Evolutionary conservation across 37 sponge, comb jelly and placozoan species (phyloP), one percentile per base, ranked within the genome.

Genomic region (Haliclona indistincta): DNA sequence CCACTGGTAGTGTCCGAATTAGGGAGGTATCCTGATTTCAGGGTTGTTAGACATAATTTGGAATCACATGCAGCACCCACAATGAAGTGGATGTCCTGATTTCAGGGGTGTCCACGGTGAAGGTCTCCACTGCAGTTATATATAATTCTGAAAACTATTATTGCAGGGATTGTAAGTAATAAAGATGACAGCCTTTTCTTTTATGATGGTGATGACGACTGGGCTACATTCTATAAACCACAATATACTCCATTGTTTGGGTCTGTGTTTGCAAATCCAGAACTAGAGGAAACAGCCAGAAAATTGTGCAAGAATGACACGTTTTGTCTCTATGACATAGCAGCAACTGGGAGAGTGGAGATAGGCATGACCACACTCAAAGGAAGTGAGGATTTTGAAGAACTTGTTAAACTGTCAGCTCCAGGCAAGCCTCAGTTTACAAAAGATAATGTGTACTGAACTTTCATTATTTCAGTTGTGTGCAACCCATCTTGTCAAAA

Each of bases 401-500:
- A 45, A 1, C n/a, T 71, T 47, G 23, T 1, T n/a, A n/a, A n/a
- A n/a, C n/a, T n/a, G n/a, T n/a, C n/a, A n/a, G n/a, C n/a, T n/a
- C n/a, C n/a, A n/a, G n/a, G n/a, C n/a, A n/a, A n/a, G n/a, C n/a
- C n/a, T 68, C 3, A 68, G 43, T 4, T 68, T 28, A n/a, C n/a
- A n/a, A 25, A 20, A 25, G 60, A 25, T 58, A 6, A 25, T 8
- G 13, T 58, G 7, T 25, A 25, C 60, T 58, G n/a, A n/a, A 7
- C 26, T 58, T 62, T 41, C 34, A 37, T 63, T 32, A 19, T 38
- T 70, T 17, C 39, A 79, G 80, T 79, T 56, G 61, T 56, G 22
- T 79, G 80, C 29, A 38, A 79, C 38, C 80, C 80, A 38, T 35
- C 70, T 23, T 79, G 80, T 79, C 23, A 35, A 2, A 69, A 69